Evolutionary conservation across 2,113 vertebrate genomes (phyloP).

Genomic region (human): GRCh38 chr2:221492001-221492500

Average conservation of each 20-base stretch:
- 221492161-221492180: constrained; percentile 67
- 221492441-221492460: background rate
- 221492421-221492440: background rate
- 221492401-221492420: background rate
- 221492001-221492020: background rate
- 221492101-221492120: background rate
- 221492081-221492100: constrained; percentile 48
- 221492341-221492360: background rate
- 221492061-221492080: constrained; percentile 61
- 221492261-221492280: background rate
- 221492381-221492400: background rate
- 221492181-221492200: constrained; percentile 44
- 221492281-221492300: background rate
- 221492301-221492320: background rate
- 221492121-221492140: constrained; percentile 50
- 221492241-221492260: background rate
- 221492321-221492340: background rate
- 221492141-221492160: constrained; percentile 41
- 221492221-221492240: background rate
- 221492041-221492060: constrained; percentile 49
- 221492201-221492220: constrained; percentile 21
- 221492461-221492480: background rate
- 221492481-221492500: background rate
- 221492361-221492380: background rate
- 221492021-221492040: constrained; percentile 1